A percentile compares a stretch with the other conserved stretches of the same genome.
Conservation (phyloP, 2,888 invertebrate species). For the Germaria angustata region DNA sequence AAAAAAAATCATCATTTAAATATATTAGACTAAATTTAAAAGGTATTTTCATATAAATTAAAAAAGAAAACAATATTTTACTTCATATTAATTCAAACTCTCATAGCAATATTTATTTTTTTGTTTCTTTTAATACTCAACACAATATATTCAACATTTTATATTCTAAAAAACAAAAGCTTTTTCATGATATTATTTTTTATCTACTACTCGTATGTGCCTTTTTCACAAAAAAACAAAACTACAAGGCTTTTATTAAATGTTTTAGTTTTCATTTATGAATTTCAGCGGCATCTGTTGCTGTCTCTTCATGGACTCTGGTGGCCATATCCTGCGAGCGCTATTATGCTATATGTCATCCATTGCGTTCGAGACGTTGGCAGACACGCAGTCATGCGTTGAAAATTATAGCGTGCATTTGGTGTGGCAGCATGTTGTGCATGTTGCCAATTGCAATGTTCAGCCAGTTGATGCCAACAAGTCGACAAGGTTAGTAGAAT, state of each 20-base stretch:
- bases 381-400: constrained; percentile 88
- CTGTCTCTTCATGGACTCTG: constrained; percentile 88
- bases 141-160: no score
- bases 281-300: constrained; percentile 85
- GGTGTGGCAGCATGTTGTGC: constrained; percentile 84
- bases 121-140: no score
- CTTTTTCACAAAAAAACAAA: background rate
- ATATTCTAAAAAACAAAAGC: no score
- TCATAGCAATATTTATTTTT: no score
- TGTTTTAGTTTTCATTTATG: background rate
- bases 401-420: constrained; percentile 84
- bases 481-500: constrained; percentile 73
- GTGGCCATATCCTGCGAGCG: constrained; percentile 89
- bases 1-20: no score
- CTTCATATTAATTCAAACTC: no score
- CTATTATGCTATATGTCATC: constrained; percentile 89
- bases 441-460: constrained; percentile 85
- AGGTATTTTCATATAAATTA: no score
- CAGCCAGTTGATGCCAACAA: constrained; percentile 82
- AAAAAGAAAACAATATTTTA: no score
- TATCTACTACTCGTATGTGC: no score
- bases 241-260: background rate
- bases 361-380: constrained; percentile 86
- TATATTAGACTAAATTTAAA: no score
- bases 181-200: no score